phyloP scores from a whole-genome alignment of 2,113 vertebrate species.

The Oreochromis niloticus region DNA sequence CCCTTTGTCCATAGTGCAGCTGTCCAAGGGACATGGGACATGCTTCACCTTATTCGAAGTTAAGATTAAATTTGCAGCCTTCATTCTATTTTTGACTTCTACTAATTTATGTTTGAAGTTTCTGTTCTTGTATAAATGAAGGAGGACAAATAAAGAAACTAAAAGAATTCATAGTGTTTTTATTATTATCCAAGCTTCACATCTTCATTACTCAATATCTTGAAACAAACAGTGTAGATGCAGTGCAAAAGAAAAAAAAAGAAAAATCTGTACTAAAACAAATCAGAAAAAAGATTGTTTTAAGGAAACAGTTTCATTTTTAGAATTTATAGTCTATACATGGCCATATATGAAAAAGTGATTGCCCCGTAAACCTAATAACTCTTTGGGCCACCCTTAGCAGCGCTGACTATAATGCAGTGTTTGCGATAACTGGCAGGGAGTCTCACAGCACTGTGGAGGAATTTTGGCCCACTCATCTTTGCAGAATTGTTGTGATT shows the following conservation, averaged over 20 bases:
- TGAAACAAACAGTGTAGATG: neutral
- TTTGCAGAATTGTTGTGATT: too few relatives aligned
- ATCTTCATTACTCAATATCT: neutral
- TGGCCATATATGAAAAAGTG: neutral
- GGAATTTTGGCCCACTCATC: too few relatives aligned
- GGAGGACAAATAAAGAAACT: neutral
- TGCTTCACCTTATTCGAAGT: too few relatives aligned
- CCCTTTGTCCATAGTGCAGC: too few relatives aligned
- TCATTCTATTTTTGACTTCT: neutral
- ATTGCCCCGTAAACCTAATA: accelerated
- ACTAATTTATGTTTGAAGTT: neutral
- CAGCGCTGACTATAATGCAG: neutral
- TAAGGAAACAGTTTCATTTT: neutral
- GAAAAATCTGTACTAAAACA: neutral
- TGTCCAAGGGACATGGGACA: too few relatives aligned
- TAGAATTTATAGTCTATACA: neutral
- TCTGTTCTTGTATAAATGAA: accelerated
- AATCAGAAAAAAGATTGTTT: neutral
- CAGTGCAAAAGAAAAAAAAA: neutral
- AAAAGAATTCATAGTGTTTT: neutral
- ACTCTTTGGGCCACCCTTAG: accelerated
- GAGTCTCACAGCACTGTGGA: too few relatives aligned
- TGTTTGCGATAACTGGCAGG: neutral
- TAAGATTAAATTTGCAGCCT: too few relatives aligned
- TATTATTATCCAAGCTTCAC: neutral